Conservation (phyloP, 2,888 invertebrate genomes). For the Deilephila elpenor region DNA sequence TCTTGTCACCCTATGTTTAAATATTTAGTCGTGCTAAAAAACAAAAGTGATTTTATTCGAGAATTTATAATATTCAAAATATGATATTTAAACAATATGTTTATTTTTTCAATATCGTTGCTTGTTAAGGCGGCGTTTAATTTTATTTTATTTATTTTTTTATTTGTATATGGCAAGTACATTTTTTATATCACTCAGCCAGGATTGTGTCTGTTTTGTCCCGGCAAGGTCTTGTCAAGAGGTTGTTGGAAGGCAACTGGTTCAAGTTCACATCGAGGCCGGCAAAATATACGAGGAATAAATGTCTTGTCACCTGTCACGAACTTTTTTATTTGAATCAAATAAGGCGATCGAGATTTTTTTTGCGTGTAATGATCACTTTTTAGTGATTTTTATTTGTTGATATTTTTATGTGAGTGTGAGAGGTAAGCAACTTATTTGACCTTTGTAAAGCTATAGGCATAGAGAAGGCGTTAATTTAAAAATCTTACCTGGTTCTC, state of each 20-base stretch:
- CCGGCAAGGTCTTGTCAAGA: not conserved
- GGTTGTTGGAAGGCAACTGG: constrained; percentile 1
- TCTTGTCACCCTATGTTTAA: not conserved
- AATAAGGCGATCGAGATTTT: not conserved
- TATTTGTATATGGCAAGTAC: too few relatives aligned
- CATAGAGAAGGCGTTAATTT: too few relatives aligned
- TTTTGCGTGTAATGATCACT: not conserved
- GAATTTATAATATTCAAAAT: not conserved
- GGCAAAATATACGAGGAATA: not conserved
- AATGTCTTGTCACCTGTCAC: constrained; percentile 11
- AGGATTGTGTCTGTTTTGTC: not conserved
- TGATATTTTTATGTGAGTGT: not conserved
- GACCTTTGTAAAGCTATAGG: not conserved
- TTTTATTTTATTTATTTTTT: too few relatives aligned
- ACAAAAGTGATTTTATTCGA: not conserved
- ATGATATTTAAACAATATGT: too few relatives aligned
- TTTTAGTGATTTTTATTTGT: constrained; percentile 3
- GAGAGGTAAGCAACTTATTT: not conserved
- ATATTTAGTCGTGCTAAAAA: not conserved
- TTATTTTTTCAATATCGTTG: too few relatives aligned
- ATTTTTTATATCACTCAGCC: too few relatives aligned
- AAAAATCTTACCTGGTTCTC: not conserved
- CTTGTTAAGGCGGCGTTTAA: too few relatives aligned
- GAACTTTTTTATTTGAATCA: constrained; percentile 2
- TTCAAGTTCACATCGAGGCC: constrained; percentile 11